Percentiles rank a stretch among this genome's conserved stretches.
Conservation (phyloP, 2,797 vertebrate genomes). For the Microctenopoma steveboyesi region DNA sequence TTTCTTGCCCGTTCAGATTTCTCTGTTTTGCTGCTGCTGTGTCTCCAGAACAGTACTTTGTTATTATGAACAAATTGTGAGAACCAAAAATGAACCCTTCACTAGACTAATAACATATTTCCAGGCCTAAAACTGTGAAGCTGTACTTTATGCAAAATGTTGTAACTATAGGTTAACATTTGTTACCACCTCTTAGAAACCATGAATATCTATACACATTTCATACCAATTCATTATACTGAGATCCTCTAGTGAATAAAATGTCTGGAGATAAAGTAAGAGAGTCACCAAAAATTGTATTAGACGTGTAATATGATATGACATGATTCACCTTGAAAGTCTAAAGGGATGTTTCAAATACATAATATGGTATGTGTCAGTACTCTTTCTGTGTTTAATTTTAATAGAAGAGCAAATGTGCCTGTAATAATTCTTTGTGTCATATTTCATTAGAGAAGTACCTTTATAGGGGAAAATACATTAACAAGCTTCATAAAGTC, state of each 20-base stretch:
- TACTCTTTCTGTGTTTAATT: background rate
- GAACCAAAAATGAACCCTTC: background rate
- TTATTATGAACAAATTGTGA: background rate
- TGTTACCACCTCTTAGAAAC: background rate
- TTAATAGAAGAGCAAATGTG: constrained; percentile 5
- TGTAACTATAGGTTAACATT: background rate
- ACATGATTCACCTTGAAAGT: background rate
- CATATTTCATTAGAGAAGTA: constrained; percentile 23
- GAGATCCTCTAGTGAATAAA: background rate
- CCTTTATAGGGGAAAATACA: constrained; percentile 15
- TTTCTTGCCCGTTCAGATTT: background rate
- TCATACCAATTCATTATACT: background rate
- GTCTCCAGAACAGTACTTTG: background rate
- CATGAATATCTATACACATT: background rate
- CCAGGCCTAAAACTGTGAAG: too few relatives aligned
- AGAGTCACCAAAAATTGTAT: background rate
- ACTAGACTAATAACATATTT: too few relatives aligned
- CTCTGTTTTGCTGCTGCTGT: background rate
- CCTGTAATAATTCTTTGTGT: constrained; percentile 9
- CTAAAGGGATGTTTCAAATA: constrained; percentile 9
- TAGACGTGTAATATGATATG: background rate
- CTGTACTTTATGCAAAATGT: background rate
- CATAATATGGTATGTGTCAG: background rate
- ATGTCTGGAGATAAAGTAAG: background rate
- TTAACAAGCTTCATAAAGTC: constrained; percentile 39